Percentiles rank a stretch among this genome's conserved stretches.
Conservation (phyloP, 2,797 vertebrate genomes). For the Poeciliopsis paucimaculata region DNA sequence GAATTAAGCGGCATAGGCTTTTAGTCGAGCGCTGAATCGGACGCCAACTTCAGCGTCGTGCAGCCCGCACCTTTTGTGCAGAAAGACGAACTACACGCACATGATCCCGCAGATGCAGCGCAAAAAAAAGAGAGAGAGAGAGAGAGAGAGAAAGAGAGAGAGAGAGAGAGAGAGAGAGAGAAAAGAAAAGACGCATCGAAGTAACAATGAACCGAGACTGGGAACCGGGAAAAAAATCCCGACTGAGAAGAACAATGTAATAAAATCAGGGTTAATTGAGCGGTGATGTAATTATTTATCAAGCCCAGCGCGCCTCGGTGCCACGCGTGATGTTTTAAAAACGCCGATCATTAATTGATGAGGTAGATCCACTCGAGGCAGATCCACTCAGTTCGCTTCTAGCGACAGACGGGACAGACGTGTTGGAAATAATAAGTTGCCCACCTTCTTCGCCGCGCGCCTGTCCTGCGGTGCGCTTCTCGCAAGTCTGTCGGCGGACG, state of each 20-base stretch:
- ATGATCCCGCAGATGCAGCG: slow-evolving; percentile 30
- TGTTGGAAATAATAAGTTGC: slow-evolving; percentile 76
- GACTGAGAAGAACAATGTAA: not conserved
- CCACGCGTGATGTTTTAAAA: slow-evolving; percentile 18
- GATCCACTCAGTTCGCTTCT: slow-evolving; percentile 6
- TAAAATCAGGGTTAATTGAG: not conserved
- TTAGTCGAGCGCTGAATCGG: not conserved
- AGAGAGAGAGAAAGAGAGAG: too few species aligned
- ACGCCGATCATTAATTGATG: slow-evolving; percentile 46
- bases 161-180: too few species aligned
- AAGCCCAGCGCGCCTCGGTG: slow-evolving; percentile 24
- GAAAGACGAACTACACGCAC: slow-evolving; percentile 41
- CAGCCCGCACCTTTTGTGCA: slow-evolving; percentile 73
- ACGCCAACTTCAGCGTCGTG: slow-evolving; percentile 5
- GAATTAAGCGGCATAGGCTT: not conserved
- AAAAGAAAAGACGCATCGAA: not conserved
- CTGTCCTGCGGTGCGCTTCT: slow-evolving; percentile 75
- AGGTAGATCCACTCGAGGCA: slow-evolving; percentile 20
- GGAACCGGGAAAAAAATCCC: not conserved
- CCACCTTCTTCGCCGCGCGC: slow-evolving; percentile 75
- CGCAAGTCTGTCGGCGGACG: slow-evolving; percentile 60
- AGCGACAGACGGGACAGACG: slow-evolving; percentile 42
- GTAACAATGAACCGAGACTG: not conserved
- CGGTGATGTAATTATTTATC: not conserved
- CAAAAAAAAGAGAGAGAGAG: not conserved